Evolutionary conservation across 2,113 vertebrate species (phyloP), one percentile per base, ranked within the genome.

Genomic region (Micronycteris hirsuta): DNA sequence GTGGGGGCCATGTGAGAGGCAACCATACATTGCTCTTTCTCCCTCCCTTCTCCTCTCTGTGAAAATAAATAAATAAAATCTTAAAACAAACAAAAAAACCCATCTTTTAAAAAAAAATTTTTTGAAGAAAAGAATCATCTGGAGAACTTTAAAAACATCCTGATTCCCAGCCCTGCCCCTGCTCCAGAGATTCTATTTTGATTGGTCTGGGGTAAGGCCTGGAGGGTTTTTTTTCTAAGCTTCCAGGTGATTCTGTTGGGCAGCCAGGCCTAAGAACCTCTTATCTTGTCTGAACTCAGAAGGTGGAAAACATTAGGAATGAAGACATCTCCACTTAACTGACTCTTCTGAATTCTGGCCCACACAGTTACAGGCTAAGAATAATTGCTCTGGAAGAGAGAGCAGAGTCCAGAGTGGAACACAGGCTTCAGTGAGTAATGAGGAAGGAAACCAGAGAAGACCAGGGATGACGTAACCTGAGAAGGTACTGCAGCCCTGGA

Each of bases 381-480:
- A 89, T 74, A 87, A 93, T 82, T 92, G 56, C 70, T 88, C 41
- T 96, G 94, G 77, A 89, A 82, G 95, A 73, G 94, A 81, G 87
- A 93, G 36, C 41, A 5, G 81, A 68, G 43, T 45, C 14, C 20
- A 86, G 63, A 67, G n/a, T 94, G 92, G 81, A 92, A 96, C 95
- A 49, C 41, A 81, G 86, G 67, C 92, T 94, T 63, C 93, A 45
- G 61, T 49, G 45, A 86, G 89, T 58, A 73, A 70, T 2, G 54
- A 77, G 95, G 90, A 95, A 95, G 77, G 93, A 95, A 97, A 93
- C 84, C 61, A 0, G n/a, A 93, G 91, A 80, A 11, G 63, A 47
- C 49, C 74, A 45, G 73, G 90, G 56, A 5, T 41, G 86, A 54
- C 73, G 94, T 86, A 95, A 93, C 58, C 77, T 47, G 92, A 95